phyloP scores from a whole-genome alignment of 2,113 vertebrate species.

The Atherinomorus stipes region DNA sequence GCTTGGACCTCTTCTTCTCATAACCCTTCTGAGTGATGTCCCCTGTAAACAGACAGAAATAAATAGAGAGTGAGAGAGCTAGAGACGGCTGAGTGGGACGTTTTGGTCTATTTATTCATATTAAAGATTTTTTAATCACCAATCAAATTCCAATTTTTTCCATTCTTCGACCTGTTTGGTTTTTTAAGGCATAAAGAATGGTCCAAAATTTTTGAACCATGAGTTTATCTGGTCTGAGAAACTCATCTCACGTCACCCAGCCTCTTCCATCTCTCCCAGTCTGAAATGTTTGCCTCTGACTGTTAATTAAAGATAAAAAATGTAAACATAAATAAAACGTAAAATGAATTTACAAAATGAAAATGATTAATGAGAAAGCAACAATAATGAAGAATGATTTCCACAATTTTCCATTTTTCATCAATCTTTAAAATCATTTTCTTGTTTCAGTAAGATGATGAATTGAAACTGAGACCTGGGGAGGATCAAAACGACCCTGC shows the following conservation, averaged over 20 bases:
- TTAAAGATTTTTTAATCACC: background rate
- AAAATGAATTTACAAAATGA: slow-evolving; percentile 34
- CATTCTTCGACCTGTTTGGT: no score
- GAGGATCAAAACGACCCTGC: background rate
- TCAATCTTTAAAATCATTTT: background rate
- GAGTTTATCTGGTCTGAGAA: background rate
- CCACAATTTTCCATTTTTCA: background rate
- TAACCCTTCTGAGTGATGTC: slow-evolving; percentile 98
- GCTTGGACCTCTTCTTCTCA: slow-evolving; percentile 97
- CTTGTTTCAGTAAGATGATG: slow-evolving; percentile 5
- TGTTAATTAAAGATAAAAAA: slow-evolving; percentile 42
- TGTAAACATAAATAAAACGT: slow-evolving; percentile 40
- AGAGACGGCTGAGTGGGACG: slow-evolving; percentile 51
- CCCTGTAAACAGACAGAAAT: slow-evolving; percentile 85
- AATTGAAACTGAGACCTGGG: background rate
- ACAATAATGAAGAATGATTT: background rate
- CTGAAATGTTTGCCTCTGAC: slow-evolving; percentile 36
- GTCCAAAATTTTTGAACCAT: background rate
- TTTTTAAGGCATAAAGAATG: background rate
- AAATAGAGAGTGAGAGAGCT: slow-evolving; percentile 64
- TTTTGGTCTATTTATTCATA: accelerated
- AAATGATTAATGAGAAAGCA: slow-evolving; percentile 9
- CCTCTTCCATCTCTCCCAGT: slow-evolving; percentile 61
- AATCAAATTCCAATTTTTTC: no score
- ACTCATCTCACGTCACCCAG: background rate